These are phyloP conservation scores for Saturnia pavonia DNA, from an alignment of 2,888 invertebrate species.

Conservation along the genomic window DNA sequence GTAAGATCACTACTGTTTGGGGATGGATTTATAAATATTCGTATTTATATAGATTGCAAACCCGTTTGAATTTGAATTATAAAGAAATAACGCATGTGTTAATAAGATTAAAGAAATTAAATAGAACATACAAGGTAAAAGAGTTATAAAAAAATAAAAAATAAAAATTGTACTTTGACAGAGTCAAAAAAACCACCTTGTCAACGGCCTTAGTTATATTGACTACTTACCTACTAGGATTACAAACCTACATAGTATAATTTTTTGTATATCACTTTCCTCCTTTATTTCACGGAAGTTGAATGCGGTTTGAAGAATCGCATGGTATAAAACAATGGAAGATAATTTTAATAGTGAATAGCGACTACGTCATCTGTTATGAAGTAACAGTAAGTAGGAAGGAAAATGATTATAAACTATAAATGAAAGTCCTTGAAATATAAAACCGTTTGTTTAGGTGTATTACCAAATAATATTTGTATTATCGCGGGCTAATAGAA, in stretches of 20 bases:
- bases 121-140: not conserved
- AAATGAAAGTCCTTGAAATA: not conserved
- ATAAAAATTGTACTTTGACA: not conserved
- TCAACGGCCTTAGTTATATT: not conserved
- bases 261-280: not conserved
- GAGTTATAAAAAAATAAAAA: not conserved
- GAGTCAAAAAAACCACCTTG: not conserved
- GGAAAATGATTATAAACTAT: not conserved
- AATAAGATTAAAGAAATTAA: too few relatives aligned
- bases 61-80: too few relatives aligned
- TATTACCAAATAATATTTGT: not conserved
- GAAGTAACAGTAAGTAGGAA: not conserved
- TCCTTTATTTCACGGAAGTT: constrained; percentile 11
- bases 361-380: not conserved
- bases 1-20: not conserved
- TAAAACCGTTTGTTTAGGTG: not conserved
- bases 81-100: too few relatives aligned
- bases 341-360: constrained; percentile 8
- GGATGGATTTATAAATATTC: too few relatives aligned
- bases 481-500: not conserved
- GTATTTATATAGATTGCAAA: too few relatives aligned
- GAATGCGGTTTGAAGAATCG: constrained; percentile 21
- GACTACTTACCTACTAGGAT: not conserved
- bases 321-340: not conserved
- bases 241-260: not conserved